Base-by-base conservation (phyloP, 2,113 vertebrate genomes). In the Lynx canadensis region DNA sequence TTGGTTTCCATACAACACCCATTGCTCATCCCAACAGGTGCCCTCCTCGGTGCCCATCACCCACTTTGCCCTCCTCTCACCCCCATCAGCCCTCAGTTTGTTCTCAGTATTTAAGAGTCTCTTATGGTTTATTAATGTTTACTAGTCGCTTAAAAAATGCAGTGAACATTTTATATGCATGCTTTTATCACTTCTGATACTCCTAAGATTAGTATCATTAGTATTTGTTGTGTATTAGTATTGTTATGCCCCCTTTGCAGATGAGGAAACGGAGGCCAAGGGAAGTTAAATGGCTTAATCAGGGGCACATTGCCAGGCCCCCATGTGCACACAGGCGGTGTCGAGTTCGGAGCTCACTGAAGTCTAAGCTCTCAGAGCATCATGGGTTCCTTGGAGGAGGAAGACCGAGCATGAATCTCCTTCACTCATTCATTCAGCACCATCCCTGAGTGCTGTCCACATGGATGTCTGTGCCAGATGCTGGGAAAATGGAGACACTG, bases 381-480 rank as follows among this genome's bases (percentile, higher is more conserved):
- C 45, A 14, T 7, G 21, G 7, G 19, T 15, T 19, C 41, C 18
- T 33, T 33, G 33, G 68, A 76, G 16, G 57, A 36, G 60, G 45
- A 13, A 21, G 33, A 33, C 36, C 1, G 38, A 10, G 29, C 2
- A 0, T 33, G 45, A 48, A 7, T 36, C 29, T 36, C 5, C 7
- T 2, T 57, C 27, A 7, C 57, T 25, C 2, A 0, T 11, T 25
- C 50, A 7, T 14, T 7, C 63, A 1, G 3, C 57, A 29, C 1
- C 25, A 0, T 11, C 29, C 1, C 5, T 25, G 27, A 3, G 25
- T 13, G 7, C 21, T 14, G 3, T 13, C 25, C 48, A 12, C 1
- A 8, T 0, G 3, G 33, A 18, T 5, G 4, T 0, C 0, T 2
- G 73, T 33, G 27, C n/a, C 5, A 15, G 66, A 7, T 19, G 57